These are phyloP conservation scores for Baccha elongata DNA, from an alignment of 2,888 invertebrate genomes.

Conservation along the genomic window DNA sequence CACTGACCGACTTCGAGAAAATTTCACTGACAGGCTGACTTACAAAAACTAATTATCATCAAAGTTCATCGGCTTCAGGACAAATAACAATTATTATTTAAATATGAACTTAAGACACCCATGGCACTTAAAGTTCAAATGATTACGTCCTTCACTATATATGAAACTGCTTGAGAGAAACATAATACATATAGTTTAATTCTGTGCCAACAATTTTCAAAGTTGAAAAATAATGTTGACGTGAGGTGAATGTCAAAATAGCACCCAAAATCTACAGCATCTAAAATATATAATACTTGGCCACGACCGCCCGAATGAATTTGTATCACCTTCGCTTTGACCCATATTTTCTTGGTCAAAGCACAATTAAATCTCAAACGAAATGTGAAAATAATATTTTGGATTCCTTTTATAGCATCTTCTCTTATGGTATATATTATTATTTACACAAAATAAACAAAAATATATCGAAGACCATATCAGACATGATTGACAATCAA, in stretches of 20 bases:
- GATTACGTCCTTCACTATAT: slow-evolving; percentile 18
- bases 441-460: background rate
- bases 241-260: background rate
- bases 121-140: background rate
- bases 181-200: background rate
- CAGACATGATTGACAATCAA: slow-evolving; percentile 32
- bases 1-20: too few species aligned
- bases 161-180: slow-evolving; percentile 1
- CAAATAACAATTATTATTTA: slow-evolving; percentile 1
- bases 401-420: too few species aligned
- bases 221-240: background rate
- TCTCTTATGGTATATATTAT: too few species aligned
- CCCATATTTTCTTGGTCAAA: slow-evolving; percentile 6
- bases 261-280: background rate
- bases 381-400: background rate
- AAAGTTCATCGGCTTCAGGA: slow-evolving; percentile 2
- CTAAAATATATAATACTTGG: background rate
- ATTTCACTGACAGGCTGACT: too few species aligned
- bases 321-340: background rate
- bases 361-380: background rate
- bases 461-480: background rate
- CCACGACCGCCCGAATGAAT: background rate
- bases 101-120: slow-evolving; percentile 7
- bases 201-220: background rate
- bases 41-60: slow-evolving; percentile 12